Evolutionary conservation across 2,888 invertebrate genomes (phyloP), one percentile per base, ranked within the genome.

Genomic region (Octonoba sinensis): DNA sequence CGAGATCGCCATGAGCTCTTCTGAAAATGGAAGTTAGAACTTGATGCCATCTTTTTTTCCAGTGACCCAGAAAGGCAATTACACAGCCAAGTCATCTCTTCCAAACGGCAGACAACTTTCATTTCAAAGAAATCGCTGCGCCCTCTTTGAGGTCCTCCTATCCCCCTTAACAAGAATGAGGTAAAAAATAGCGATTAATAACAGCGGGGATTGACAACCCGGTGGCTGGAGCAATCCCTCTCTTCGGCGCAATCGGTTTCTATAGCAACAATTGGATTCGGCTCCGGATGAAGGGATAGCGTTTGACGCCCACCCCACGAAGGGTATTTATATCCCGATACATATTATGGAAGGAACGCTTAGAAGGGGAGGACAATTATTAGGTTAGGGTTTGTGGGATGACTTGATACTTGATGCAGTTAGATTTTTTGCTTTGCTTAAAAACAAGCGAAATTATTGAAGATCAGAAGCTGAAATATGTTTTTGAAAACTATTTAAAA

Each of bases 191-290:
- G 24, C 36, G 70, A 70, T 70, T 70, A 70, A 70, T 57, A 70
- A 57, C 70, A 46, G 36, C 59, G 57, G 70, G 57, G 70, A 70
- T 57, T 70, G 70, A 70, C 70, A 70, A 70, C 62, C n/a, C 70
- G 47, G 44, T 27, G 22, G 57, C 44, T 70, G 20, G 46, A 70
- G 70, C 56, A 70, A 59, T 44, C 56, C 36, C 8, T 27, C 44
- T 46, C 70, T 46, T 36, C 70, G 44, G 57, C 47, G 66, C 75
- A 60, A 67, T 60, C 59, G 67, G 75, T 67, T 60, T 49, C 75
- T 67, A 75, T 75, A 75, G 75, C 75, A 75, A 75, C 75, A 49
- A 67, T 75, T 75, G 60, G 75, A 67, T 75, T 75, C 60, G 56
- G 44, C 65, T 66, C 44, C 74, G 44, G 65, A 47, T 24, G 65